These are phyloP conservation scores for Synergus japonicus DNA, from an alignment of 2,888 invertebrate species.

Conservation along the genomic window DNA sequence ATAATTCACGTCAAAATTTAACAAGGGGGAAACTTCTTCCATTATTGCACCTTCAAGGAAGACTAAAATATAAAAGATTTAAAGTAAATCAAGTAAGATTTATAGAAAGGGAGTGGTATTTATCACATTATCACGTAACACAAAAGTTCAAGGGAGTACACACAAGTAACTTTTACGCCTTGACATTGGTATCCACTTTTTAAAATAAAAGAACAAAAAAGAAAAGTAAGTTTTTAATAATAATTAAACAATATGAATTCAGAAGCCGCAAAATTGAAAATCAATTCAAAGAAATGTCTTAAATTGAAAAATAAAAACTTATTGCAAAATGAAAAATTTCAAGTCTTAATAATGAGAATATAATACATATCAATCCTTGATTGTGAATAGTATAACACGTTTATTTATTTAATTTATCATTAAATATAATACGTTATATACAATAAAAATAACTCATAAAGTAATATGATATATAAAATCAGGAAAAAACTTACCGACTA, in stretches of 20 bases:
- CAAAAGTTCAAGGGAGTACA: not conserved
- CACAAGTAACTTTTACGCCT: not conserved
- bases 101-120: not conserved
- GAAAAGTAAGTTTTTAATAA: not conserved
- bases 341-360: no score
- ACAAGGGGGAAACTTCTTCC: no score
- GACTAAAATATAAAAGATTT: not conserved
- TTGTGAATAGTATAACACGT: no score
- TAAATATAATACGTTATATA: not conserved
- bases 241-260: no score
- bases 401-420: not conserved
- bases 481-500: not conserved
- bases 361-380: no score
- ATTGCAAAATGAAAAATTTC: no score
- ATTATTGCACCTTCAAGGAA: not conserved
- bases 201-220: not conserved
- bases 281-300: no score
- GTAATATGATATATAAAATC: not conserved
- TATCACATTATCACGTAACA: not conserved
- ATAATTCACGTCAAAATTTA: not conserved
- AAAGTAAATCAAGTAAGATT: not conserved
- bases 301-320: no score
- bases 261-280: no score
- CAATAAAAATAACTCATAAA: not conserved
- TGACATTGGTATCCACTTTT: not conserved